Conservation (phyloP, 2,113 vertebrate species). For the Piliocolobus tephrosceles region DNA sequence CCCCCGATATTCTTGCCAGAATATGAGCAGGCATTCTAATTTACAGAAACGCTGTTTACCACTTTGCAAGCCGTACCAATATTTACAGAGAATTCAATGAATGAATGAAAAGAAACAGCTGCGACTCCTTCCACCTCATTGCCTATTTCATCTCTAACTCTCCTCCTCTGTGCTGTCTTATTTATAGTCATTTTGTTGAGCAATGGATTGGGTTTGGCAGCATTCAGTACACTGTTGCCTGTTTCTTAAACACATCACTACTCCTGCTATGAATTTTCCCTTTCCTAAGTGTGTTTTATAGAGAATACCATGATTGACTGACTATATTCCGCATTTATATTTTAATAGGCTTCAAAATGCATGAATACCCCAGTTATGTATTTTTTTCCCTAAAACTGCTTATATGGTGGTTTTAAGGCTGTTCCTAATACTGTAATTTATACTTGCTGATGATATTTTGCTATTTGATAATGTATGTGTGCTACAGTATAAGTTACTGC, state of each 20-base stretch:
- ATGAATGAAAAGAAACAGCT: constrained; percentile 71
- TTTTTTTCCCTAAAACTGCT: neutral
- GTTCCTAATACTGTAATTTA: neutral
- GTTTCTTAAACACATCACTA: neutral
- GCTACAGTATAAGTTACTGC: neutral
- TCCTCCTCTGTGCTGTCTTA: constrained; percentile 2
- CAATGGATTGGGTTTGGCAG: neutral
- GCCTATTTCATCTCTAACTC: constrained; percentile 47
- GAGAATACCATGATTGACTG: neutral
- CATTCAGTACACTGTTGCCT: neutral
- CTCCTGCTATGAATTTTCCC: neutral
- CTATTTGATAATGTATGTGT: neutral
- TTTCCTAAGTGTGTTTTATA: neutral
- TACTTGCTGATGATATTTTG: neutral
- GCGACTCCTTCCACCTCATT: constrained; percentile 70
- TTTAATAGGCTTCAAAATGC: neutral
- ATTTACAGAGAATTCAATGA: constrained; percentile 73
- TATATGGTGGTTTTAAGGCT: neutral
- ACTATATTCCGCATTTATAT: neutral
- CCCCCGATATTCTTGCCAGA: constrained; percentile 26
- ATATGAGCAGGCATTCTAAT: constrained; percentile 40
- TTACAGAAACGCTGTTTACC: constrained; percentile 23
- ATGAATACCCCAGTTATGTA: neutral
- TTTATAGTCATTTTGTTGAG: constrained; percentile 20
- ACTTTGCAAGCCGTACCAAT: constrained; percentile 66